Conservation (phyloP, 2,113 vertebrate species). For the Pedetes capensis region DNA sequence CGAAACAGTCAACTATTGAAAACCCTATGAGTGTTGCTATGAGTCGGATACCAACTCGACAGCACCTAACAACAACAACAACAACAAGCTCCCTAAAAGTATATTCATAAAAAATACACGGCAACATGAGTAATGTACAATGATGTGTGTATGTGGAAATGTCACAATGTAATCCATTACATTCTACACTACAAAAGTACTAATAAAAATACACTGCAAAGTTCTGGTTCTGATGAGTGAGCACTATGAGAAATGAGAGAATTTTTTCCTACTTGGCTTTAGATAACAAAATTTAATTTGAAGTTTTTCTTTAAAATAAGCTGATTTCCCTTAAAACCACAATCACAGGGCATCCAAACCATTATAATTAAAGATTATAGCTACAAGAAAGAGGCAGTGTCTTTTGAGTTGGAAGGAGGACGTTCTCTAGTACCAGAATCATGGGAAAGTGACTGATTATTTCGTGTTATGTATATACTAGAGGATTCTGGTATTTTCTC, state of each 20-base stretch:
- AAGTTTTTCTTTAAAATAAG: constrained; percentile 38
- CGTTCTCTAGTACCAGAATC: neutral
- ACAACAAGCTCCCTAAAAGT: neutral
- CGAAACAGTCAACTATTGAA: too few species aligned
- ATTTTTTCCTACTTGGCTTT: neutral
- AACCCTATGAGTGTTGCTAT: too few species aligned
- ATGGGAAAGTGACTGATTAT: neutral
- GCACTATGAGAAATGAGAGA: neutral
- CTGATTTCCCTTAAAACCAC: constrained; percentile 35
- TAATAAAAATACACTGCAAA: too few species aligned
- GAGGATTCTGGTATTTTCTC: neutral
- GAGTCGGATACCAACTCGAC: too few species aligned
- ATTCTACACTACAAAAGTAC: too few species aligned
- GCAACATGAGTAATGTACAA: too few species aligned
- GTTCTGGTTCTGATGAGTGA: constrained; percentile 35
- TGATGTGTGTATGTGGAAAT: too few species aligned
- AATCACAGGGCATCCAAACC: neutral
- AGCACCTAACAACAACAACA: too few species aligned
- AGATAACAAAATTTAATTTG: constrained; percentile 39
- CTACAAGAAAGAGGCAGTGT: neutral
- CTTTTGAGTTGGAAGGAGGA: neutral
- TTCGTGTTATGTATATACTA: neutral
- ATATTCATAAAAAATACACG: constrained; percentile 2
- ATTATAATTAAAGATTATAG: neutral
- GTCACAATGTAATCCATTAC: too few species aligned